phyloP scores from a whole-genome alignment of 2,797 vertebrate species.

The Xenops minutus region DNA sequence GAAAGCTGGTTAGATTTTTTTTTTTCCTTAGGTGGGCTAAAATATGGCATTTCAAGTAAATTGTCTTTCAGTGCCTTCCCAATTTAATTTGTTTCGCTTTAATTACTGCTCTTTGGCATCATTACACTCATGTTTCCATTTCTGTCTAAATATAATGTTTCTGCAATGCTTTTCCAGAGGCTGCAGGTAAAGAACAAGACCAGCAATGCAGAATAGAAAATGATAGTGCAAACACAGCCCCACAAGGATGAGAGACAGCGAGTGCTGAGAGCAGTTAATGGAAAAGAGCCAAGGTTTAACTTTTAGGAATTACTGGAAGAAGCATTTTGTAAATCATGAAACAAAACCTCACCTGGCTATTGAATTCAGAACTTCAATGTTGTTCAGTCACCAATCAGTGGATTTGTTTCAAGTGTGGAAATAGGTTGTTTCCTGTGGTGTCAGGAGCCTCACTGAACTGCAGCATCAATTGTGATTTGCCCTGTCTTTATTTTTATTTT shows the following conservation, averaged over 20 bases:
- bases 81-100: slow-evolving; percentile 5
- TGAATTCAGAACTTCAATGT: slow-evolving; percentile 3
- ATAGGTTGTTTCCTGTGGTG: background rate
- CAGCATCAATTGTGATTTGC: background rate
- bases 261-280: background rate
- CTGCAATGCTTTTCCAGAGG: background rate
- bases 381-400: background rate
- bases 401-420: slow-evolving; percentile 20
- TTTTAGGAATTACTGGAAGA: background rate
- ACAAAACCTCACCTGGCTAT: background rate
- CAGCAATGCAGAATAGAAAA: background rate
- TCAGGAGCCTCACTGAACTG: background rate
- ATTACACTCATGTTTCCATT: background rate
- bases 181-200: background rate
- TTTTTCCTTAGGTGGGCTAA: background rate
- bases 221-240: background rate
- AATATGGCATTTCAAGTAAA: background rate
- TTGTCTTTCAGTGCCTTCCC: background rate
- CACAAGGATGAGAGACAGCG: background rate
- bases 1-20: background rate
- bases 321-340: slow-evolving; percentile 41
- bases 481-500: background rate
- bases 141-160: background rate
- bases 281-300: slow-evolving; percentile 30
- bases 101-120: slow-evolving; percentile 25